A percentile compares a stretch with the other conserved stretches of the same genome.
These are phyloP conservation scores for Agelaius tricolor DNA, from an alignment of 2,113 vertebrate species.

Conservation along the genomic window DNA sequence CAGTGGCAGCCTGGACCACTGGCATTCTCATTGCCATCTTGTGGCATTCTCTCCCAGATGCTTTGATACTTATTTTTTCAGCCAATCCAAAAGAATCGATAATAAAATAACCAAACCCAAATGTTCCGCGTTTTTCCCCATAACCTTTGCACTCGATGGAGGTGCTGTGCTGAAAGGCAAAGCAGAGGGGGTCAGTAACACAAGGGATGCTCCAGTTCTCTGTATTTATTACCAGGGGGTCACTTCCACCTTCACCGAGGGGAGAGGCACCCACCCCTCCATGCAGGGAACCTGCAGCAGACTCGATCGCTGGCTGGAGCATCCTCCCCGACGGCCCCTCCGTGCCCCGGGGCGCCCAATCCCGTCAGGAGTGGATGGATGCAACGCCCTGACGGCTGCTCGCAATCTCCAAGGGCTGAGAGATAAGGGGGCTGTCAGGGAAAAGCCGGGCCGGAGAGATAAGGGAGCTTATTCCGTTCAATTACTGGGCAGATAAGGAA, in stretches of 20 bases:
- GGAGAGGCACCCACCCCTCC: not conserved
- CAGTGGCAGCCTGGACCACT: not conserved
- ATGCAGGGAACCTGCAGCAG: fast-evolving
- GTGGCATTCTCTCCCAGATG: not conserved
- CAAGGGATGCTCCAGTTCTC: not conserved
- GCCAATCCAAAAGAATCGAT: fast-evolving
- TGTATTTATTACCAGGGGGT: not conserved
- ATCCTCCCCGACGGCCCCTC: too few relatives aligned
- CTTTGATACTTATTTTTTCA: not conserved
- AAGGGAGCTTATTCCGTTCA: conserved; percentile 56
- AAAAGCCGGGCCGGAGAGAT: conserved; percentile 15
- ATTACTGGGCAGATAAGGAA: conserved; percentile 50
- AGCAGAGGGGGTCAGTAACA: not conserved
- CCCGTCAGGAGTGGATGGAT: not conserved
- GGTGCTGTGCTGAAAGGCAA: not conserved
- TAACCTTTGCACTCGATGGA: fast-evolving
- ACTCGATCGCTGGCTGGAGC: not conserved
- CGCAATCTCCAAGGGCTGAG: not conserved
- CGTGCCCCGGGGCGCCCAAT: fast-evolving
- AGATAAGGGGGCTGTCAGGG: conserved; percentile 26
- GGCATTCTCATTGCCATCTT: not conserved
- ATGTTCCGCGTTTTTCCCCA: fast-evolving
- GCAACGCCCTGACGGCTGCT: not conserved
- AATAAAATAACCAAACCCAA: not conserved
- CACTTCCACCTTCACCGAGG: fast-evolving